Evolutionary conservation across 1,140 invertebrate species (phyloP), one percentile per base, ranked within the genome.

Genomic region (Zaprionus tsacasi): DNA sequence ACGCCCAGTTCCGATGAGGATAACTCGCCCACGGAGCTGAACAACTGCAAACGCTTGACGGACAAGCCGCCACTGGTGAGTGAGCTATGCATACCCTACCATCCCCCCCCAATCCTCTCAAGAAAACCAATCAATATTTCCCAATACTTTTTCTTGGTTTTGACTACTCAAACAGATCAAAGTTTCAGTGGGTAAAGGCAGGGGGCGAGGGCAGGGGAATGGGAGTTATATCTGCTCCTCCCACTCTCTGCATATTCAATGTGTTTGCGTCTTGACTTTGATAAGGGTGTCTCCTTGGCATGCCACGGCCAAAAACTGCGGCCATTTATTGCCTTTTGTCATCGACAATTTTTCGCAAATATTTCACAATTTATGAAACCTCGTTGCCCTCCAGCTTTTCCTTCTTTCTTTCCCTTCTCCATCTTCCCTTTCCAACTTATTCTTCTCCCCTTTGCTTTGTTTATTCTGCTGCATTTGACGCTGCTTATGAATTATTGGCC

Each of bases 11-110:
- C 96, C 74, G 96, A 97, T 89, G 96, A 97, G 92, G 96, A 96
- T 83, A 96, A 96, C 93, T 97, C 96, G 5, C 96, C 96, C n/a
- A 97, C 96, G 43, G 96, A 97, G 93, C 93, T 97, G 45, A 97
- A 97, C 93, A 96, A 96, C 73, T 97, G 96, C 93, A 96, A 96
- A 91, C 94, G 96, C 67, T 93, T 97, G 63, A 92, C 91, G 25
- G 96, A 97, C 91, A 96, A 97, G 82, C 96, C 96, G 11, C 96
- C 96, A 2, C 93, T 97, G 79, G 96, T 97, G 93, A 96, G 91
- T 88, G n/a, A 15, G 3, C 8, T 15, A 7, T 21, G n/a, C 45
- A 12, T 45, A 40, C 12, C 33, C 45, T 35, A 4, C 25, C n/a
- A 7, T 15, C 40, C 7, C n/a, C 13, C 0, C 17, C 13, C 27